Evolutionary conservation across 2,888 invertebrate genomes (phyloP), one percentile per base, ranked within the genome.

Genomic region (Chesias legatella): DNA sequence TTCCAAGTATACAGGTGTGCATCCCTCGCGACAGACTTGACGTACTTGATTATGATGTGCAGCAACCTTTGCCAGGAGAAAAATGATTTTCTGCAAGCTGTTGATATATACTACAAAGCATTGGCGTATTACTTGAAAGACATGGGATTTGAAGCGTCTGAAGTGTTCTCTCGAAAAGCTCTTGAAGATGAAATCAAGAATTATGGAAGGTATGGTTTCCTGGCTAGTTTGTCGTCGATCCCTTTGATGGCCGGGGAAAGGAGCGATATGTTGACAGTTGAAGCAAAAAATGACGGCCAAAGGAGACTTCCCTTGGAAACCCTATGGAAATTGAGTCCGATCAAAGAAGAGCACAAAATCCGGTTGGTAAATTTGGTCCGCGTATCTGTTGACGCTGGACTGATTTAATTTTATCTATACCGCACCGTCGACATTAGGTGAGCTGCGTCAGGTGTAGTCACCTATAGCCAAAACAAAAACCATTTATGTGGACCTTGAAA

Each of bases 1-100:
- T 80, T 76, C 38, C 76, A 79, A 53, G 3, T 71, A n/a, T 22
- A 65, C 10, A 60, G 78, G 34, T 70, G 67, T 42, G 43, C 66
- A 0, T 77, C 78, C 1, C 63, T 63, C 0, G 76, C 60, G 3
- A 64, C 64, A 0, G 79, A 78, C 42, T 43, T 78, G 7, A 37
- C 62, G 7, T 68, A 63, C 26, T 67, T 73, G 10, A 51, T 70
- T 13, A 46, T 66, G 10, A 26, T 71, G 31, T 67, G 64, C 48
- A 59, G 58, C 22, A 60, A 58, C 35, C 10, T 60, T n/a, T 57
- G 57, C 36, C 39, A 39, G 1, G 45, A 37, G 6, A 72, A 63
- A 37, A 45, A 66, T 11, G 59, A 72, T 21, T 78, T 70, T 37
- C 6, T 58, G 6, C 52, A 65, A n/a, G 67, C 68, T 5, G 49